Base-by-base conservation (phyloP, 2,888 invertebrate genomes). In the Cremastinae sp. region DNA sequence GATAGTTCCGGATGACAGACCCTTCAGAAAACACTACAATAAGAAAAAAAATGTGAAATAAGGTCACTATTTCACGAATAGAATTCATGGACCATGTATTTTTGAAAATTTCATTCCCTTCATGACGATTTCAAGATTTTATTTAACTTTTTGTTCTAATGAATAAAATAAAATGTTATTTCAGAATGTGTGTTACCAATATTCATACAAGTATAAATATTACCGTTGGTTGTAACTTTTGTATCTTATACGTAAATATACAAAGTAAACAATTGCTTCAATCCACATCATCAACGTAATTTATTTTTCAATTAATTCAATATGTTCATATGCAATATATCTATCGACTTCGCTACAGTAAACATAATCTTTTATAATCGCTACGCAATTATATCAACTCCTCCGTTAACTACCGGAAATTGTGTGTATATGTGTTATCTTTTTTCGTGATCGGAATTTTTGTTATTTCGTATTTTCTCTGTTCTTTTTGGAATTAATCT, bases 211-310 rank as follows among this genome's bases (percentile, higher is more conserved):
- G 9, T 65, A 45, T 61, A 53, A 8, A 45, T 12, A n/a, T 65
- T 58, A 12, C 14, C 20, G 22, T 36, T 4, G 8, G 36, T 12
- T n/a, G 43, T 18, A 14, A 47, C 10, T 71, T 51, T 59, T 69
- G n/a, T 75, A 45, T 28, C 28, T 4, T 43, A n/a, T n/a, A 36
- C 41, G 47, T 64, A 45, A 58, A 58, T 38, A 20, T 22, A 22
- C 1, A 10, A 72, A 66, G 22, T 34, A 56, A 41, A 54, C 45
- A 41, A 62, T n/a, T 16, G 16, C 28, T 36, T 45, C 16, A 62
- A 71, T 75, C 66, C 64, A 73, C 66, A 71, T 71, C 49, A 61
- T 70, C 62, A 74, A 78, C 78, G 70, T 71, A 68, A 71, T 78
- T 74, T 71, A 70, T 74, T 74, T 68, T 54, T 59, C 72, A 64